These are phyloP conservation scores for Neodiprion lecontei DNA, from an alignment of 1,140 invertebrate species.

Conservation along the genomic window DNA sequence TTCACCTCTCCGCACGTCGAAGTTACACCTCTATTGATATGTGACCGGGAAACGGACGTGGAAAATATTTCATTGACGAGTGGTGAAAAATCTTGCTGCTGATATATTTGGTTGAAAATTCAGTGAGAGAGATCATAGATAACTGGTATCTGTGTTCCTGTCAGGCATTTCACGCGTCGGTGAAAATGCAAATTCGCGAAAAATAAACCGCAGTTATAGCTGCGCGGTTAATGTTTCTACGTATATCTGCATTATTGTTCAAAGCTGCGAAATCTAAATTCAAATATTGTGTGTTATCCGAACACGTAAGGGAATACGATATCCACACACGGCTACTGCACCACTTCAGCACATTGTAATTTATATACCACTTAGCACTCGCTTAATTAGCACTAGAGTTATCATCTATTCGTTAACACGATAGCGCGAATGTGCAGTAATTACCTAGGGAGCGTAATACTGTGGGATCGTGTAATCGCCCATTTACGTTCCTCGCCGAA, in stretches of 20 bases:
- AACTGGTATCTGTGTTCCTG: background rate
- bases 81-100: background rate
- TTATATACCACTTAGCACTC: background rate
- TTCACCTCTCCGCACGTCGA: no score
- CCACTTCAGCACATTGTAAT: background rate
- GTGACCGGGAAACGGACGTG: background rate
- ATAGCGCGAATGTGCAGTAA: conserved; percentile 10
- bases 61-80: background rate
- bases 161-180: background rate
- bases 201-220: background rate
- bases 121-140: background rate
- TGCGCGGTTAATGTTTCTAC: background rate
- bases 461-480: no score
- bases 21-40: no score
- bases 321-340: background rate
- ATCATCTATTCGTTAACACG: background rate
- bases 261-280: no score
- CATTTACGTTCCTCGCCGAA: no score
- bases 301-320: background rate
- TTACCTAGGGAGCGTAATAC: background rate
- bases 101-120: background rate
- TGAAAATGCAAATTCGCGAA: background rate
- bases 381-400: background rate
- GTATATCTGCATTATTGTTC: no score
- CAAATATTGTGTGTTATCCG: background rate